Evolutionary conservation across 2,888 invertebrate species (phyloP).

Genomic region (Sthenelais limicola): DNA sequence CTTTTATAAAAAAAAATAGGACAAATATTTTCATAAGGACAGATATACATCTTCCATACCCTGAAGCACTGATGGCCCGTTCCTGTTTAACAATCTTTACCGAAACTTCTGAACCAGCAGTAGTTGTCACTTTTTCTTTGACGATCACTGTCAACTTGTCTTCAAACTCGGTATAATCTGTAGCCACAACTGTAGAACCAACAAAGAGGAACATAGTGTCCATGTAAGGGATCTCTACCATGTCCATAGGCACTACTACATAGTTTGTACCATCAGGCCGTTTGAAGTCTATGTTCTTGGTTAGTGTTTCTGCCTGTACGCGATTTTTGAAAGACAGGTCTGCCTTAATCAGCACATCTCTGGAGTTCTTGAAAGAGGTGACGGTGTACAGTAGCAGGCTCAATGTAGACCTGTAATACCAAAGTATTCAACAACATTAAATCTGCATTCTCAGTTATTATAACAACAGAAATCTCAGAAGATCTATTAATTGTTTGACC

Average conservation of each 20-base stretch:
- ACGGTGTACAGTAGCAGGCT: no score
- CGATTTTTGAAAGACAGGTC: no score
- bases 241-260: neutral
- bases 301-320: neutral
- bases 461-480: no score
- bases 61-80: neutral
- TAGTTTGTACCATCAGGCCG: neutral
- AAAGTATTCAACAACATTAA: no score
- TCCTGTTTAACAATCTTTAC: slow-evolving; percentile 20
- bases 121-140: slow-evolving; percentile 1
- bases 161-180: slow-evolving; percentile 12
- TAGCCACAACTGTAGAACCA: neutral
- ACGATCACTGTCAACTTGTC: slow-evolving; percentile 7
- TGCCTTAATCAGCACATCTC: no score
- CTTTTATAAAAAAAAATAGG: no score
- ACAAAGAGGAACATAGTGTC: slow-evolving; percentile 21
- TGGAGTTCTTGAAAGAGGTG: no score
- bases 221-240: neutral
- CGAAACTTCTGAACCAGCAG: neutral
- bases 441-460: no score
- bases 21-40: no score
- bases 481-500: no score
- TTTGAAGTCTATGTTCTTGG: neutral
- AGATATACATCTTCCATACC: slow-evolving; percentile 1
- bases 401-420: no score